Evolutionary conservation across 2,113 vertebrate species (phyloP).

Genomic region (Montifringilla adamsi): DNA sequence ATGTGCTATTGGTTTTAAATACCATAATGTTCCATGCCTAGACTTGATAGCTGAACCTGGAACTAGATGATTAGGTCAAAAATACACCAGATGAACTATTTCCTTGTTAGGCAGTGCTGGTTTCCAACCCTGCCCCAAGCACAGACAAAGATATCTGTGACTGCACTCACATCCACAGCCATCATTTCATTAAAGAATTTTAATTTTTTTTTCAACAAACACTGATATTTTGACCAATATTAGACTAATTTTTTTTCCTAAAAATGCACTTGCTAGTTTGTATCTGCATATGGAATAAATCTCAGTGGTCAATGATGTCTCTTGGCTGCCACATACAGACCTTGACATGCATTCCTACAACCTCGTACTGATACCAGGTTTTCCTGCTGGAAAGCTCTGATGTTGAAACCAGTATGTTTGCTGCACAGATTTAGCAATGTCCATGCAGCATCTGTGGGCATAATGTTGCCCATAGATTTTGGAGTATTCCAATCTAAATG

Average conservation of each 20-base stretch:
- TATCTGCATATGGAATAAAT: neutral
- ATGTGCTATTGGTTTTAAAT: neutral
- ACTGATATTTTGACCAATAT: neutral
- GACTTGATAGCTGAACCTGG: neutral
- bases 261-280: neutral
- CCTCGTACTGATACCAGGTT: rapidly evolving
- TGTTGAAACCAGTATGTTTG: neutral
- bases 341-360: neutral
- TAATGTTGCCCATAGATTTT: neutral
- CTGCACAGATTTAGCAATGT: neutral
- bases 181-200: neutral
- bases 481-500: neutral
- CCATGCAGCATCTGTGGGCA: neutral
- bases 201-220: neutral
- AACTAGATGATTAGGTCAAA: neutral
- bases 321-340: neutral
- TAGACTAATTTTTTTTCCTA: neutral
- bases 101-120: neutral
- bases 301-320: neutral
- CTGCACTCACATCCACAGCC: neutral
- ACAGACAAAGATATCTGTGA: neutral
- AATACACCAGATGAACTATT: neutral
- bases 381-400: neutral
- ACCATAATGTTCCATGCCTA: neutral
- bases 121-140: neutral